Evolutionary conservation across 2,797 vertebrate genomes (phyloP), one percentile per base, ranked within the genome.

Genomic region (Novumbra hubbsi): DNA sequence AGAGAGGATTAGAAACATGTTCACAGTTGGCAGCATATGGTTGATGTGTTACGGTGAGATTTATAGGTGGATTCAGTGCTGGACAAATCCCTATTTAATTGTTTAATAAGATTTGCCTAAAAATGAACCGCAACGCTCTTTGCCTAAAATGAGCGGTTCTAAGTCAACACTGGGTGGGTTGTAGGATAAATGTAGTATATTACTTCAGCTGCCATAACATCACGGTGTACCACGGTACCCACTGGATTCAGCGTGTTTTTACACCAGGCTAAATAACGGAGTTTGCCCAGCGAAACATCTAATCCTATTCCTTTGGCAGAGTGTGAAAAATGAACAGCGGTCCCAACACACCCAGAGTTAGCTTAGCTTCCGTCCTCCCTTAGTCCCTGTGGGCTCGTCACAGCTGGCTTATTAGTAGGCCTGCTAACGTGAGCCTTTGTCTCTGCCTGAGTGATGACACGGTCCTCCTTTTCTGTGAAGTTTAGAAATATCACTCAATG

Each of bases 401-500:
- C 30, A 24, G 21, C 21, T 30, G 50, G 52, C 41, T 27, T 49
- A 48, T 68, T 14, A 48, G 21, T 4, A 24, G 67, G 14, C 67
- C 38, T 48, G 24, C 38, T 16, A 45, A 14, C 14, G 5, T 68
- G 67, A 27, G 38, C 5, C 28, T 68, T 45, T 24, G 66, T 68
- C 38, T 68, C 21, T 41, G 71, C 21, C 32, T 19, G 14, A 5
- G 52, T 28, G 2, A 68, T 73, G 81, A 73, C 73, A 66, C 76
- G 78, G 75, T 67, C 73, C 74, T 66, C 55, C 50, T 34, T 49
- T 19, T 27, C 67, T 63, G 70, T 77, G 62, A 80, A 32, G 71
- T 88, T 66, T 87, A 89, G 89, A 91, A 88, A 89, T 86, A 88
- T 81, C 78, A 28, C 50, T 76, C 4, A 48, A 41, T 52, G 70